These are phyloP conservation scores for Bovichtus variegatus DNA, from an alignment of 2,797 vertebrate genomes.

Conservation along the genomic window DNA sequence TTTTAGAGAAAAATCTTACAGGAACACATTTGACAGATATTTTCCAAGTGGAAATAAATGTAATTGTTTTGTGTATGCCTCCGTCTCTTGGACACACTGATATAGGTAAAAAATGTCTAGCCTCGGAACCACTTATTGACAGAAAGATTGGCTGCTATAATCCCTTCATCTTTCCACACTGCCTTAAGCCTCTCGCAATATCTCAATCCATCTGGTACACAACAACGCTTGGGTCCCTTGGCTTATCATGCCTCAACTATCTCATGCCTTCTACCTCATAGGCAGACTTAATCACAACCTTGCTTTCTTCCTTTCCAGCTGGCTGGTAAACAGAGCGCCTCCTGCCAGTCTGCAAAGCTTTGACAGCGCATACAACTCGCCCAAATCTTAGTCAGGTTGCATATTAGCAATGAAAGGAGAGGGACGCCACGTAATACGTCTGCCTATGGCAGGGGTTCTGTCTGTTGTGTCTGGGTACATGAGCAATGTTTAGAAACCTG, in stretches of 20 bases:
- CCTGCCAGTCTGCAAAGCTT: slow-evolving; percentile 51
- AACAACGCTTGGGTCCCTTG: slow-evolving; percentile 59
- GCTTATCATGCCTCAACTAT: slow-evolving; percentile 70
- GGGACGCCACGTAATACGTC: slow-evolving; percentile 8
- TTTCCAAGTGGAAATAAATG: slow-evolving; percentile 13
- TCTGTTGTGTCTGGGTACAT: slow-evolving; percentile 8
- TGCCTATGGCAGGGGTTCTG: slow-evolving; percentile 19
- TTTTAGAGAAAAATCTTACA: neutral
- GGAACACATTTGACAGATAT: slow-evolving; percentile 18
- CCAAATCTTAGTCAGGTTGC: slow-evolving; percentile 34
- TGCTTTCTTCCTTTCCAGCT: slow-evolving; percentile 63
- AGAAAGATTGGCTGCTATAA: slow-evolving; percentile 67
- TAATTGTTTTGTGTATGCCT: neutral
- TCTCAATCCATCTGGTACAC: slow-evolving; percentile 74
- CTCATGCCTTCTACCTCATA: slow-evolving; percentile 60
- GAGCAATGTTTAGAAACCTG: slow-evolving; percentile 15
- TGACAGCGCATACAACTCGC: slow-evolving; percentile 50
- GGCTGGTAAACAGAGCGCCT: slow-evolving; percentile 54
- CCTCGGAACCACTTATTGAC: slow-evolving; percentile 68
- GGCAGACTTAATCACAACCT: slow-evolving; percentile 70
- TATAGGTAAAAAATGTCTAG: slow-evolving; percentile 56
- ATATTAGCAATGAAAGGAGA: slow-evolving; percentile 23
- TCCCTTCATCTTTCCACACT: slow-evolving; percentile 67
- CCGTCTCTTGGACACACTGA: slow-evolving; percentile 35
- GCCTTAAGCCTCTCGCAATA: slow-evolving; percentile 63